Evolutionary conservation across 2,888 invertebrate genomes (phyloP).

Genomic region (Neoscelio sp.): DNA sequence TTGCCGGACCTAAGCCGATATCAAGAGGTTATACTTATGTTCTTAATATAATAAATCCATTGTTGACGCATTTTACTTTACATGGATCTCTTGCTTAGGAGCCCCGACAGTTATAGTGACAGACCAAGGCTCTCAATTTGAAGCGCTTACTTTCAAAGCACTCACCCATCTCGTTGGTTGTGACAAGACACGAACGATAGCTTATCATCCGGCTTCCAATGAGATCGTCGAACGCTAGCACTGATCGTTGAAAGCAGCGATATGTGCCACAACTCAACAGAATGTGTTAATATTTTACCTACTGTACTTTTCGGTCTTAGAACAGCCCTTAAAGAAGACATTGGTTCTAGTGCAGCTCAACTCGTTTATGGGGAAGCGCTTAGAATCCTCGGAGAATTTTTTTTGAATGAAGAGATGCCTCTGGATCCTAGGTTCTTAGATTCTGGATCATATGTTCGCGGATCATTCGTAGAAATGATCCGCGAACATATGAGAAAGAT

Average conservation of each 20-base stretch:
- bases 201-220: no score
- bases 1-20: no score
- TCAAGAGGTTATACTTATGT: no score
- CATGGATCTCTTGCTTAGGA: conserved; percentile 45
- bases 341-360: conserved; percentile 74
- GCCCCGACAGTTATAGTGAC: not conserved
- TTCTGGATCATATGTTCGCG: no score
- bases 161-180: conserved; percentile 61
- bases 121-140: no score
- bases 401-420: conserved; percentile 26
- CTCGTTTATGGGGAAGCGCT: conserved; percentile 75
- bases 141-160: conserved; percentile 64
- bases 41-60: no score
- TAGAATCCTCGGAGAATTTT: conserved; percentile 73
- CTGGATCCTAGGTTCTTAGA: no score
- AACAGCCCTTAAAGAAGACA: conserved; percentile 73
- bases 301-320: conserved; percentile 77
- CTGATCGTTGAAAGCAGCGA: no score
- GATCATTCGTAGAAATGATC: conserved; percentile 38
- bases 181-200: no score
- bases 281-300: conserved; percentile 75
- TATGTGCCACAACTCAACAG: conserved; percentile 19
- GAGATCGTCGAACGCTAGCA: conserved; percentile 74
- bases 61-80: conserved; percentile 20
- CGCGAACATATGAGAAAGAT: conserved; percentile 32